Conservation (phyloP, 2,113 vertebrate species). For the Clinocottus analis region DNA sequence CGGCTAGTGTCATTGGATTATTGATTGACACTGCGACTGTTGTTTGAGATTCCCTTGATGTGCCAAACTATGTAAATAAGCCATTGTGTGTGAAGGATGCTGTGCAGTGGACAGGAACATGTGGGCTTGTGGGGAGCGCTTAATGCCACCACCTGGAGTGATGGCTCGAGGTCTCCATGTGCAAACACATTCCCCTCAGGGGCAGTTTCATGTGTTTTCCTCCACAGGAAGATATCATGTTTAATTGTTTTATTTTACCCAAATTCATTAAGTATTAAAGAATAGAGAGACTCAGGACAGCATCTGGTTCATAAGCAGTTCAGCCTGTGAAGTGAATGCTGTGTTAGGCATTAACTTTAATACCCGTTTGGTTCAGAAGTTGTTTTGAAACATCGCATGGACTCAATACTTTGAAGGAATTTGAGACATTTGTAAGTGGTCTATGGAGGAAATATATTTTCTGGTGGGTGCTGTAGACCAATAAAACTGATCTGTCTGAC, state of each 20-base stretch:
- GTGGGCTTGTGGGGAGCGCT: constrained; percentile 1
- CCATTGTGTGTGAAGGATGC: constrained; percentile 36
- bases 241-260: constrained; percentile 6
- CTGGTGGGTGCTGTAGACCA: not conserved
- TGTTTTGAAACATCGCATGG: not conserved
- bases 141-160: constrained; percentile 26
- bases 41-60: constrained; percentile 22
- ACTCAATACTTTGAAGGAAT: not conserved
- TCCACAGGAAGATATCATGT: not conserved
- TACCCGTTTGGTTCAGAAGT: not conserved
- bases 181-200: not conserved
- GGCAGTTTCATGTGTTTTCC: not conserved
- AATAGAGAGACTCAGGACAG: not conserved
- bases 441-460: too few species aligned
- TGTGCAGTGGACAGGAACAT: constrained; percentile 15
- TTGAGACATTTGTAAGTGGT: not conserved
- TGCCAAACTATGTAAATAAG: constrained; percentile 20
- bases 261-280: constrained; percentile 16
- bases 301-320: not conserved
- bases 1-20: constrained; percentile 26
- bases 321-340: not conserved
- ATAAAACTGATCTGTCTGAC: not conserved
- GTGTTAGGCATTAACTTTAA: not conserved
- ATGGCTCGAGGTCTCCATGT: constrained; percentile 11
- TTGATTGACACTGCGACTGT: constrained; percentile 31